Evolutionary conservation across 2,113 vertebrate genomes (phyloP), one percentile per base, ranked within the genome.

Genomic region (Pelusios castaneus): DNA sequence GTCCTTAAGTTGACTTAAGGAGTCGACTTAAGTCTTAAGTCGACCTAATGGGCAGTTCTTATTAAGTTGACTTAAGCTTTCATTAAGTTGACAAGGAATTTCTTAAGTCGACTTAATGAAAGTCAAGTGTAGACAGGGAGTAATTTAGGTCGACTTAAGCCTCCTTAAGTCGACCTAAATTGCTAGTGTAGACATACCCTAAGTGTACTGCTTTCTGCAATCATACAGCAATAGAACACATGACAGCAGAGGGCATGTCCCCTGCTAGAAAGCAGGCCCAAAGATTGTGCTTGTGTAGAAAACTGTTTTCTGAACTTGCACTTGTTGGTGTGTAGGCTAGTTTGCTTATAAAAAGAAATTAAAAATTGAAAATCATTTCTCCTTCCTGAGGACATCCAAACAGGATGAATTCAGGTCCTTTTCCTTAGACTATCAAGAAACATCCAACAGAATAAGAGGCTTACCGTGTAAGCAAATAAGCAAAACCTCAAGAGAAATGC

Each of bases 401-500:
- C 41, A 38, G 34, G 55, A 83, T 63, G 41, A 87, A 89, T 93
- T 90, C 31, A 58, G 11, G 29, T 85, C 49, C 81, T 91, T 92
- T 88, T 63, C 56, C 81, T 83, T 79, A 38, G 43, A 83, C 70
- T 22, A 45, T 47, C 55, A 85, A 73, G 77, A 92, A 3, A 4
- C 16, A 95, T 11, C 47, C 3, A 0, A 63, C 45, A 13, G 38
- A 79, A 2, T 63, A 93, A 52, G 80, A 90, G 88, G 75, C 1
- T 1, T 19, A 84, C 41, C 24, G 47, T 0, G 1, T n/a, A 56
- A 21, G n/a, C 49, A 92, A 73, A 82, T 95, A 87, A 49, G 70
- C 79, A 91, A 92, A 91, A 49, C n/a, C 95, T 92, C 94, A 77
- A 43, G 91, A 90, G 94, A 51, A 89, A 87, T n/a, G 45, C 77